Evolutionary conservation across 2,797 vertebrate genomes (phyloP).

Genomic region (Sus cebifrons): DNA sequence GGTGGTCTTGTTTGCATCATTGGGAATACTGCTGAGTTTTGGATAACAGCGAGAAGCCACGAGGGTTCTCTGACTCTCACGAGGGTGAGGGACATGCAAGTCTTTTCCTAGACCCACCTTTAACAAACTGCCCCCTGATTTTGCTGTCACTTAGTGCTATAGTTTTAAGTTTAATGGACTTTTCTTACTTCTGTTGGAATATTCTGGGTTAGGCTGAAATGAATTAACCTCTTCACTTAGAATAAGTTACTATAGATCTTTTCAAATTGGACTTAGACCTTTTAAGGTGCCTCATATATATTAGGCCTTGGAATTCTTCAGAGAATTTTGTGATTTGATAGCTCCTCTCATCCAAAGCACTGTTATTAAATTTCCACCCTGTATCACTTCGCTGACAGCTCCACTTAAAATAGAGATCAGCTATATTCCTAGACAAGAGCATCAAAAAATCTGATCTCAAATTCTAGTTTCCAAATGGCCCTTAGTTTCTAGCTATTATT

Average conservation of each 20-base stretch:
- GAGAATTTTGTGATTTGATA: slow-evolving; percentile 74
- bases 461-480: slow-evolving; percentile 72
- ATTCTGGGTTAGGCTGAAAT: slow-evolving; percentile 13
- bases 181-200: background rate
- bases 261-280: slow-evolving; percentile 71
- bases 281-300: slow-evolving; percentile 73
- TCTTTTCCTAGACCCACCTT: background rate
- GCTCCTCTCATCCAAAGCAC: slow-evolving; percentile 43
- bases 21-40: background rate
- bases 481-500: slow-evolving; percentile 66
- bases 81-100: background rate
- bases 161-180: background rate
- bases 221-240: slow-evolving; percentile 64
- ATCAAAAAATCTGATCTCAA: slow-evolving; percentile 71
- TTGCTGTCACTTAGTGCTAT: background rate
- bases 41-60: background rate
- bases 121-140: background rate
- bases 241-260: slow-evolving; percentile 58
- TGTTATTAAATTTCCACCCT: slow-evolving; percentile 83
- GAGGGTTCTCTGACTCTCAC: background rate
- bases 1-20: background rate
- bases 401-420: slow-evolving; percentile 81
- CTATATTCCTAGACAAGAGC: slow-evolving; percentile 77
- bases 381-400: slow-evolving; percentile 75
- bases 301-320: slow-evolving; percentile 72